Evolutionary conservation across 2,888 invertebrate genomes (phyloP).

Genomic region (Stenodera caucasica): DNA sequence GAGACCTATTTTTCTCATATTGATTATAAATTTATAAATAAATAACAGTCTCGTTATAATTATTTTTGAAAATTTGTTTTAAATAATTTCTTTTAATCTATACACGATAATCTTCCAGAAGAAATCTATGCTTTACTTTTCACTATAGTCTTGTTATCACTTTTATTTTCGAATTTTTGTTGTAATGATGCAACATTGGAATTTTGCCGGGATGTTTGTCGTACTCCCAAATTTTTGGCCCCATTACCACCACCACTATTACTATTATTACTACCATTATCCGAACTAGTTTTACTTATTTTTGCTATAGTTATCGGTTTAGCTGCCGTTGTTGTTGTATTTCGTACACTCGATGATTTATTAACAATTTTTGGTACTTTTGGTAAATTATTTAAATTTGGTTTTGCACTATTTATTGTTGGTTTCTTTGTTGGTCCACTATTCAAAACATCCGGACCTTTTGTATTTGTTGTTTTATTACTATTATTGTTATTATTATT

Average conservation of each 20-base stretch:
- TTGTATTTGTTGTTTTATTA: constrained; percentile 62
- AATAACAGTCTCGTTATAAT: constrained; percentile 7
- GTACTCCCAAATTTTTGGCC: constrained; percentile 53
- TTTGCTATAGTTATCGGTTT: constrained; percentile 36
- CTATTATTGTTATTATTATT: no score
- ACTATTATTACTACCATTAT: constrained; percentile 32
- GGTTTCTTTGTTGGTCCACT: constrained; percentile 48
- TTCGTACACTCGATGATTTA: constrained; percentile 19
- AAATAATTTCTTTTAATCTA: not conserved
- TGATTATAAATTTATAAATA: constrained; percentile 4
- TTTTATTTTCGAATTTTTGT: constrained; percentile 72
- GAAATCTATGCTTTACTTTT: not conserved
- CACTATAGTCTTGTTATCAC: constrained; percentile 14
- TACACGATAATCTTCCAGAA: not conserved
- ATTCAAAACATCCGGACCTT: constrained; percentile 66
- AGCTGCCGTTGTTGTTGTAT: constrained; percentile 14
- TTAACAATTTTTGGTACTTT: constrained; percentile 54
- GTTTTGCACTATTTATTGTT: constrained; percentile 47
- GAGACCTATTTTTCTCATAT: not conserved
- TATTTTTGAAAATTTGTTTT: constrained; percentile 3
- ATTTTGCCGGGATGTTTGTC: constrained; percentile 59
- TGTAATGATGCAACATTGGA: constrained; percentile 78
- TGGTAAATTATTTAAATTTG: constrained; percentile 39
- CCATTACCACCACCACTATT: constrained; percentile 40
- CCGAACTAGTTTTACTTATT: constrained; percentile 31